phyloP scores from a whole-genome alignment of 2,888 invertebrate species.

The Dermolepida albohirtum region DNA sequence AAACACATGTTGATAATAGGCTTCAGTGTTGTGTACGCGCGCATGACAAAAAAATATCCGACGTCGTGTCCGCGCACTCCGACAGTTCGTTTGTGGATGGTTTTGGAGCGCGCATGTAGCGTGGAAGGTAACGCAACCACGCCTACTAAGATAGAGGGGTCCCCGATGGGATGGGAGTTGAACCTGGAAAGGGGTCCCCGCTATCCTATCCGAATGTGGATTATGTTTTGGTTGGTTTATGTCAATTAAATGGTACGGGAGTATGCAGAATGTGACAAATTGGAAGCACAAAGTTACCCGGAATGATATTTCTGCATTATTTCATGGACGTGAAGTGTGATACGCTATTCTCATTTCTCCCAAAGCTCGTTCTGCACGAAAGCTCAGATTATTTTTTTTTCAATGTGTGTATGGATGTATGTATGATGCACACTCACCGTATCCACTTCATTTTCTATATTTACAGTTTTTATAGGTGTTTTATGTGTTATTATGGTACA shows the following conservation, averaged over 20 bases:
- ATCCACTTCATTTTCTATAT: constrained; percentile 3
- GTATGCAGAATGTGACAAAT: constrained; percentile 42
- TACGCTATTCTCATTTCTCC: background rate
- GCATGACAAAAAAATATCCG: constrained; percentile 49
- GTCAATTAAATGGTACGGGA: constrained; percentile 47
- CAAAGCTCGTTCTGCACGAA: constrained; percentile 5
- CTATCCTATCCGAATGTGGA: constrained; percentile 58
- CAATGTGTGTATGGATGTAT: background rate
- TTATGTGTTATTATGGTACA: background rate
- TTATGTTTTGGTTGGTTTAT: constrained; percentile 53
- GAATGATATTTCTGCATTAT: constrained; percentile 21
- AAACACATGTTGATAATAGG: constrained; percentile 47
- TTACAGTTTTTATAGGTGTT: background rate
- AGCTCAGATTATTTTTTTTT: constrained; percentile 13
- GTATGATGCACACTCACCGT: background rate
- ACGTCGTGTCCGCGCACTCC: constrained; percentile 60
- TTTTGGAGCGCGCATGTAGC: constrained; percentile 58
- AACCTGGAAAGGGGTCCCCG: constrained; percentile 54
- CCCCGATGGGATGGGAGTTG: constrained; percentile 51
- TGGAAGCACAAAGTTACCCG: constrained; percentile 22
- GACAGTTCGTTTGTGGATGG: constrained; percentile 60
- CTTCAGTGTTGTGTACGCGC: constrained; percentile 47
- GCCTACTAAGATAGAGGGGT: constrained; percentile 56
- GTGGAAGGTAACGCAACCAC: constrained; percentile 54
- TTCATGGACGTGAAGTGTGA: constrained; percentile 26